A percentile compares a stretch with the other conserved stretches of the same genome.
Conservation (phyloP, 2,113 vertebrate genomes). For the Marmota monax region DNA sequence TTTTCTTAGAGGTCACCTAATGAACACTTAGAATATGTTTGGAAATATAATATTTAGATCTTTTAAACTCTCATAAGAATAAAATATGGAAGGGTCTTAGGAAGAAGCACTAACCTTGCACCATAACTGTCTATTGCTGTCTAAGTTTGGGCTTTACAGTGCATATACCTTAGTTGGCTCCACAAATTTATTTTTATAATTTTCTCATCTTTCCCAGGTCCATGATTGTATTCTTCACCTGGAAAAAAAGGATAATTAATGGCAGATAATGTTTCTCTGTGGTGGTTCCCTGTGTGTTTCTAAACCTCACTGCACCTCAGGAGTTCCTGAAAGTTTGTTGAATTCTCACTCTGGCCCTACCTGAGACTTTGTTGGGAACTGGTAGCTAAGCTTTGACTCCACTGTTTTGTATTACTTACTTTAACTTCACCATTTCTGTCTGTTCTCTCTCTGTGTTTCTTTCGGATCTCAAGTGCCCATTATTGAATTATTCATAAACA, state of each 20-base stretch:
- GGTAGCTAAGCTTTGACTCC: no score
- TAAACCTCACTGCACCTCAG: accelerated
- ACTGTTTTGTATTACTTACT: neutral
- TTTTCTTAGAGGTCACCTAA: conserved; percentile 4
- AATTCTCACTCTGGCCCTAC: neutral
- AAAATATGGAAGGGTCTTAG: neutral
- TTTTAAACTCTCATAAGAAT: neutral
- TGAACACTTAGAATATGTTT: neutral
- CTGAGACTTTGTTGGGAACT: neutral
- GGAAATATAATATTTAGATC: neutral
- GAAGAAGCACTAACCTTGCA: neutral
- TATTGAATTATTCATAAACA: neutral
- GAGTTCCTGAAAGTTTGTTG: neutral
- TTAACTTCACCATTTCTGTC: neutral
- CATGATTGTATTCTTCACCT: neutral
- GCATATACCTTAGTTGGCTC: neutral
- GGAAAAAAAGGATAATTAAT: neutral
- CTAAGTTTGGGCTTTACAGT: neutral
- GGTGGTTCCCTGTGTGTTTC: neutral
- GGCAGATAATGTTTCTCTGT: neutral
- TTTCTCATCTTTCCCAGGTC: neutral
- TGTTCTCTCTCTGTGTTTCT: neutral
- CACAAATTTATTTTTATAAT: neutral
- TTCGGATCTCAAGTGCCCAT: neutral
- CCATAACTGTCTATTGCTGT: neutral